phyloP scores from a whole-genome alignment of 2,113 vertebrate species.

The Sinocyclocheilus anshuiensis region DNA sequence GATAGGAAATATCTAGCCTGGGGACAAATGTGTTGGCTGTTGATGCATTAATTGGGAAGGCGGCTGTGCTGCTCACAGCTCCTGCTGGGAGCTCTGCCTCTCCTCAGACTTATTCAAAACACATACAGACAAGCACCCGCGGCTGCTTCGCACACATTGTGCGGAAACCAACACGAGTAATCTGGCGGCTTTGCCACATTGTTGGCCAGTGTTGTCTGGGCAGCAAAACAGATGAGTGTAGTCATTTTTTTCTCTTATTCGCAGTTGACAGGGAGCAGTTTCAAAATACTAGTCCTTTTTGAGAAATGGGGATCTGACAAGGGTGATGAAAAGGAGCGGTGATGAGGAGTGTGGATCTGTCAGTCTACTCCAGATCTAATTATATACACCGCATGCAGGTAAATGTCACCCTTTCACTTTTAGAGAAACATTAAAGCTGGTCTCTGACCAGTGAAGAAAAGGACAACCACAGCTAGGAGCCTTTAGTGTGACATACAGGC shows the following conservation, averaged over 20 bases:
- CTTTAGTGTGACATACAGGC: neutral
- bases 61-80: constrained; percentile 5
- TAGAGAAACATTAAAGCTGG: neutral
- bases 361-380: constrained; percentile 35
- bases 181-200: constrained; percentile 39
- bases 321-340: constrained; percentile 39
- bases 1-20: constrained; percentile 30
- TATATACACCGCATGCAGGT: constrained; percentile 7
- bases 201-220: constrained; percentile 43
- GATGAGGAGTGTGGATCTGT: constrained; percentile 43
- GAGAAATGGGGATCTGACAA: constrained; percentile 50
- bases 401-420: constrained; percentile 2
- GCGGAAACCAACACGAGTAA: constrained; percentile 33
- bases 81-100: constrained; percentile 30
- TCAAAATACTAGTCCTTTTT: constrained; percentile 47
- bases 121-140: constrained; percentile 11
- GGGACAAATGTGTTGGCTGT: constrained; percentile 4
- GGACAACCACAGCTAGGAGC: constrained; percentile 1
- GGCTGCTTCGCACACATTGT: constrained; percentile 1
- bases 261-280: constrained; percentile 45
- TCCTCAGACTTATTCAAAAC: constrained; percentile 43
- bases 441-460: neutral
- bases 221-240: constrained; percentile 47
- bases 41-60: constrained; percentile 37
- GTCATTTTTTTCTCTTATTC: constrained; percentile 22